Conservation (phyloP, 2,113 vertebrate species). For the Ophthalmolycus amberensis region DNA sequence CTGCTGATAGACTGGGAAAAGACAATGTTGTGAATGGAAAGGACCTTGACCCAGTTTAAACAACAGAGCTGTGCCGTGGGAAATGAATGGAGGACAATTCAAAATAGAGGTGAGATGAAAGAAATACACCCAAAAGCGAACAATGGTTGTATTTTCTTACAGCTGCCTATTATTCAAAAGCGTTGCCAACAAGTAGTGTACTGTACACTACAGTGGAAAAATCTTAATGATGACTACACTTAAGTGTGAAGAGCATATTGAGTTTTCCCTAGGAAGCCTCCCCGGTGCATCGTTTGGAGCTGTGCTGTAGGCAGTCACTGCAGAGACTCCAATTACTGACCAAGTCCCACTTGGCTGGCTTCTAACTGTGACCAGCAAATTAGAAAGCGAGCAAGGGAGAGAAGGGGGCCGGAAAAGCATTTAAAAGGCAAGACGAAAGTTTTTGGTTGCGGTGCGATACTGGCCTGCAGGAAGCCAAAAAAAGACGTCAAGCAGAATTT, state of each 20-base stretch:
- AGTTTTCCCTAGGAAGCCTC: constrained; percentile 76
- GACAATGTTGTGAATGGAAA: constrained; percentile 46
- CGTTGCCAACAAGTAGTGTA: constrained; percentile 64
- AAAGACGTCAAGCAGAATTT: constrained; percentile 62
- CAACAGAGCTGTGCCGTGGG: constrained; percentile 58
- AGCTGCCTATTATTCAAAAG: constrained; percentile 33
- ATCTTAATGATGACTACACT: constrained; percentile 73
- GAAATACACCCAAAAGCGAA: constrained; percentile 45
- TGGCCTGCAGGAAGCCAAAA: constrained; percentile 48
- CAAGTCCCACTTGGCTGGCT: constrained; percentile 77
- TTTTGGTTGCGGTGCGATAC: constrained; percentile 54
- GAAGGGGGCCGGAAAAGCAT: constrained; percentile 38
- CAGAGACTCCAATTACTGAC: constrained; percentile 82
- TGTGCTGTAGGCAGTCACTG: constrained; percentile 77
- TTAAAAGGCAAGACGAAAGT: constrained; percentile 53
- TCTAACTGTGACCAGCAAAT: constrained; percentile 80
- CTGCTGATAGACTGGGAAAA: constrained; percentile 50
- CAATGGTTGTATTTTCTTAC: constrained; percentile 37
- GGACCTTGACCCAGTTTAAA: constrained; percentile 71
- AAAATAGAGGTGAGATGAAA: constrained; percentile 62
- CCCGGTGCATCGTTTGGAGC: constrained; percentile 74
- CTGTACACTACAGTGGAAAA: constrained; percentile 77
- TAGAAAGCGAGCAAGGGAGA: constrained; percentile 58
- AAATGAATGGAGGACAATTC: constrained; percentile 54
- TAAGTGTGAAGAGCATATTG: constrained; percentile 79